phyloP scores from a whole-genome alignment of 2,797 vertebrate species.

The Lacerta agilis region DNA sequence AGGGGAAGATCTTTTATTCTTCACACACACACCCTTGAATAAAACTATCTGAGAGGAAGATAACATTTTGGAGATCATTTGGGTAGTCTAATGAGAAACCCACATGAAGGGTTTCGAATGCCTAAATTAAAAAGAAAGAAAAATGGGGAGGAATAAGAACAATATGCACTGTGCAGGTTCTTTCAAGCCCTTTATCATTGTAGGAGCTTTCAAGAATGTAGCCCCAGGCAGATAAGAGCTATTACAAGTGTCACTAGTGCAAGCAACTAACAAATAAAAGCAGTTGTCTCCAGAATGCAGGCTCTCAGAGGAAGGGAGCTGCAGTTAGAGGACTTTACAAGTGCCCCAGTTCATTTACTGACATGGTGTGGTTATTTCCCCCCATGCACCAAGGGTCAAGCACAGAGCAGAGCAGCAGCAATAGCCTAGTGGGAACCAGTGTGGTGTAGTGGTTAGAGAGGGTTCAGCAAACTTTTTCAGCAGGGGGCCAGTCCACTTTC shows the following conservation, averaged over 20 bases:
- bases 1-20: background rate
- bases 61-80: background rate
- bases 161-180: background rate
- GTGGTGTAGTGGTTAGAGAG: too few relatives aligned
- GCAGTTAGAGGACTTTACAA: background rate
- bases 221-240: background rate
- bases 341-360: background rate
- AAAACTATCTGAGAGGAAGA: background rate
- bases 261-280: background rate
- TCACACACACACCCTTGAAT: background rate
- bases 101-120: fast-evolving
- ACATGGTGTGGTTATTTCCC: background rate
- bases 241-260: background rate
- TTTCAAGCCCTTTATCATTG: background rate
- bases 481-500: too few relatives aligned
- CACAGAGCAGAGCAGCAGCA: too few relatives aligned
- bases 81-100: background rate
- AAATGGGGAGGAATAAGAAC: too few relatives aligned
- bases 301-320: background rate
- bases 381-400: too few relatives aligned
- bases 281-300: background rate
- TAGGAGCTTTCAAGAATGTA: background rate
- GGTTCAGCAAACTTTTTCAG: too few relatives aligned
- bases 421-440: too few relatives aligned
- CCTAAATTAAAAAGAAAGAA: background rate